Evolutionary conservation across 1,140 invertebrate species (phyloP).

Genomic region (Saccostrea echinata): DNA sequence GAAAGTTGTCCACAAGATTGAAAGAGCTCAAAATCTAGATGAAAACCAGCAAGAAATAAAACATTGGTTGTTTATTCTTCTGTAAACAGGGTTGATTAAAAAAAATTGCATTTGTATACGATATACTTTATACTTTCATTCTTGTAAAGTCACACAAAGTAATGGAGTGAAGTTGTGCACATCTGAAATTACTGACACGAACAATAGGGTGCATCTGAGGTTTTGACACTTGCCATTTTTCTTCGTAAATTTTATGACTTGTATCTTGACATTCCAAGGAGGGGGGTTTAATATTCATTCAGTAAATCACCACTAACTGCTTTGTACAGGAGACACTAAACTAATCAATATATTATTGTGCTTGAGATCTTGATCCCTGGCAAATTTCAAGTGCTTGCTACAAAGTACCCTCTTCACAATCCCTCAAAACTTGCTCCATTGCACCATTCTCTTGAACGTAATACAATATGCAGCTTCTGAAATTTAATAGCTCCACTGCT

Average conservation of each 20-base stretch:
- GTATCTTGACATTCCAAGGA: not conserved
- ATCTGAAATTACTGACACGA: too few relatives aligned
- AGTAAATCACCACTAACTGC: constrained; percentile 6
- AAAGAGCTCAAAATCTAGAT: too few relatives aligned
- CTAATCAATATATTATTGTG: not conserved
- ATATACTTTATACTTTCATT: too few relatives aligned
- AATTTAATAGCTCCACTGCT: not conserved
- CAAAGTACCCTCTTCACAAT: constrained; percentile 5
- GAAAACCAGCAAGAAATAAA: not conserved
- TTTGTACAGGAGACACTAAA: not conserved
- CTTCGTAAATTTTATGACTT: not conserved
- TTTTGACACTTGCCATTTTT: not conserved
- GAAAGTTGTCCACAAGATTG: too few relatives aligned
- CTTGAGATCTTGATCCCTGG: not conserved
- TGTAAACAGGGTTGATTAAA: too few relatives aligned
- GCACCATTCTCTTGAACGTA: not conserved
- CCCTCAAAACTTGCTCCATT: not conserved
- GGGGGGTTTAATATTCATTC: not conserved
- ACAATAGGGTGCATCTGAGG: too few relatives aligned
- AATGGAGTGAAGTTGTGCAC: not conserved
- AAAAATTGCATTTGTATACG: too few relatives aligned
- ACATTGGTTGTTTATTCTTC: too few relatives aligned
- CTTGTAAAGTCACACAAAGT: too few relatives aligned
- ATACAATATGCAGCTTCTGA: not conserved
- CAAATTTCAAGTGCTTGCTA: constrained; percentile 3